Evolutionary conservation across 2,113 vertebrate species (phyloP), one percentile per base, ranked within the genome.

Genomic region (Cebus imitator): DNA sequence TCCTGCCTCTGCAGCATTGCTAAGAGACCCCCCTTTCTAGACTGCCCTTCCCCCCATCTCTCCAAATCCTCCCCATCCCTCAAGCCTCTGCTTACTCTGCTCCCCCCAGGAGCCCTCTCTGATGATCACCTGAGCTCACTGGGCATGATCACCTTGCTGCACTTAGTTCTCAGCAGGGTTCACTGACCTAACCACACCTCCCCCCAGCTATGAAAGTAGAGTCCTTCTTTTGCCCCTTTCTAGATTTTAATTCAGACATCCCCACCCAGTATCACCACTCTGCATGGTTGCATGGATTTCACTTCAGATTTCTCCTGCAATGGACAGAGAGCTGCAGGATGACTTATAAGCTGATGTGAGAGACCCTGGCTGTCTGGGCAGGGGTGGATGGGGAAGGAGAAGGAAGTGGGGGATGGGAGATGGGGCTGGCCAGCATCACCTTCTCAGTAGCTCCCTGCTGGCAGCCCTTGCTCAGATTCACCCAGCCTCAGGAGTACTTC

Each of bases 241-340:
- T 87, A 61, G 40, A 68, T 88, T 91, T 84, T 93, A 93, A 81
- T 68, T 95, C 78, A 85, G 76, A 66, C 25, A 58, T 13, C 11
- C 57, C 21, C 23, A 61, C n/a, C 10, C 61, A 45, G 25, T 6
- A 21, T 20, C 14, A 27, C 30, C 40, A 48, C 13, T 21, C 35
- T 43, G 37, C 25, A 30, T n/a, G 11, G 58, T 6, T 93, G n/a
- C n/a, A 48, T 14, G 55, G 16, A 17, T 64, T 32, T 25, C 37
- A n/a, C 21, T 85, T 6, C 0, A 17, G 66, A 45, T 2, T 1
- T 1, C 37, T 30, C 17, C 70, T 83, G 14, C 16, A 72, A 32
- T 10, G 37, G 43, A 58, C 61, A 45, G 8, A 5, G 84, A 40
- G 25, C 57, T 50, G 50, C 27, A n/a, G 35, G 45, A 32, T 50